Evolutionary conservation across 1,140 invertebrate species (phyloP), one percentile per base, ranked within the genome.

Genomic region (Brachystomella parvula): DNA sequence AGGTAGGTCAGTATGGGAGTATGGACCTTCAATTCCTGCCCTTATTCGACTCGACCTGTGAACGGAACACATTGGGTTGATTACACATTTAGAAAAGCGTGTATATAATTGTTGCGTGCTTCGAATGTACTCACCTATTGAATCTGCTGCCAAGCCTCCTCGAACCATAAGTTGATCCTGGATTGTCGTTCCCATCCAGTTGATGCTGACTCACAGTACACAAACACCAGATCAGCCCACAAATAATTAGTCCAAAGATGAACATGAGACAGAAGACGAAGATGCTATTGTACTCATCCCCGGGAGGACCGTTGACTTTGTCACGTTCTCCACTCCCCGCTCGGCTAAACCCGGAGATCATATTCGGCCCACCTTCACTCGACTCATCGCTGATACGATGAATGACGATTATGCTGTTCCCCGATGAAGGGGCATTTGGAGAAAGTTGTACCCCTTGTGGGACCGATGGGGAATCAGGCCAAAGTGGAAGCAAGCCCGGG

Each of bases 201-300:
- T 53, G 49, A 24, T 53, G 49, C 6, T 24, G 49, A 26, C 49
- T 53, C 9, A 53, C 49, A 26, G 49, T 53, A 24, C 49, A 53
- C 9, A 53, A 24, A 24, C 49, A 53, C 49, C 49, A 53, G 6
- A 53, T 53, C 9, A 53, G 49, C 24, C 49, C 49, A 53, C 49
- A 53, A 26, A 53, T 53, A 24, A 53, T 53, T 6, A 53, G 49
- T 53, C 49, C 49, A 53, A 53, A 53, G 9, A 53, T 6, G 49
- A 53, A 53, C 49, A 53, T 53, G 49, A 53, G 49, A 24, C 49
- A 53, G 21, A 53, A 53, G 49, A 53, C 49, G 21, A 53, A 53
- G 49, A 53, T 24, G 21, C 24, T 39, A 9, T 6, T 9, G 19
- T 39, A 17, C 15, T 53, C 24, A 26, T 53, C 49, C 15, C 24